Evolutionary conservation across 2,797 vertebrate species (phyloP).

Genomic region (Megalops cyprinoides): DNA sequence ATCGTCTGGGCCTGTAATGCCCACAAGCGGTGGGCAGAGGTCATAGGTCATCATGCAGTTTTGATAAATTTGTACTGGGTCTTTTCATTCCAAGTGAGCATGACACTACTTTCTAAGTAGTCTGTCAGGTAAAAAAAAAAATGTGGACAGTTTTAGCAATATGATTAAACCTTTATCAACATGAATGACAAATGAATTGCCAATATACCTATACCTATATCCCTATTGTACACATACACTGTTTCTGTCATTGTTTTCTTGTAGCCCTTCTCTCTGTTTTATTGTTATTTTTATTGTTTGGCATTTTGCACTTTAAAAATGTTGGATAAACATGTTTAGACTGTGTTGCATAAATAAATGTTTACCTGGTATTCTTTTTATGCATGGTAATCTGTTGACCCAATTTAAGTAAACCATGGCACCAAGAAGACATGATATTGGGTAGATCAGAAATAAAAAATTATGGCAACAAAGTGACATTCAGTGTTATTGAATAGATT

Average conservation of each 20-base stretch:
- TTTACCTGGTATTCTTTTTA: conserved; percentile 19
- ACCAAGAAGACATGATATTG: conserved; percentile 19
- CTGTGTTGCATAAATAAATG: conserved; percentile 27
- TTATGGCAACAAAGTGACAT: conserved; percentile 33
- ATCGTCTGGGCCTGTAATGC: not conserved
- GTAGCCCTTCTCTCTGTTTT: not conserved
- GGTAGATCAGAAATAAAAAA: conserved; percentile 18
- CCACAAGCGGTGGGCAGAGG: conserved; percentile 5
- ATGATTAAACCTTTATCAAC: not conserved
- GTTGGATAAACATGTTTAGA: conserved; percentile 6
- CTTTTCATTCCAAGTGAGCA: conserved; percentile 10
- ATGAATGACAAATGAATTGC: not conserved
- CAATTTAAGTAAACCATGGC: conserved; percentile 24
- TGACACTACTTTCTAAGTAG: not conserved
- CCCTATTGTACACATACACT: not conserved
- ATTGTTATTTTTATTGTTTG: not conserved
- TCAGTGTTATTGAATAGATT: conserved; percentile 22
- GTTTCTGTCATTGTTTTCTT: not conserved
- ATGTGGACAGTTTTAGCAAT: too few relatives aligned
- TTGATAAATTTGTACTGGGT: conserved; percentile 8
- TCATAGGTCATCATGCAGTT: conserved; percentile 7
- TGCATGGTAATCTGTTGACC: conserved; percentile 23
- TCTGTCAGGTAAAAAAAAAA: conserved; percentile 1
- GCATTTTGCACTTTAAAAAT: conserved; percentile 22
- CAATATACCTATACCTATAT: not conserved